A percentile compares a stretch with the other conserved stretches of the same genome.
Evolutionary conservation across 2,113 vertebrate species (phyloP).

Genomic region (Opisthocomus hoazin): DNA sequence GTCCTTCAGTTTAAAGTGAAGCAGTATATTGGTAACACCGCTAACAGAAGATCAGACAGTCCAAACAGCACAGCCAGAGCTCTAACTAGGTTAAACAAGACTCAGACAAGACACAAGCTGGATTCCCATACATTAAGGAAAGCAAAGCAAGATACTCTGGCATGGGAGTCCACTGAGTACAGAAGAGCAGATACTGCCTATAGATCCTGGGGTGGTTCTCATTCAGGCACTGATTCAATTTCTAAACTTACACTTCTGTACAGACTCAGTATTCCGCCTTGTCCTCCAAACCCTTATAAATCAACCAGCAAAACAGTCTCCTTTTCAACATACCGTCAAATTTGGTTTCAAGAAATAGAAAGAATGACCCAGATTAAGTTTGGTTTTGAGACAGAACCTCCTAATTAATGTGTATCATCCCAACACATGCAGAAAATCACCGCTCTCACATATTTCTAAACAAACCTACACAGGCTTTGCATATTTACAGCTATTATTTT

Average conservation of each 20-base stretch:
- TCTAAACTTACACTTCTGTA: background rate
- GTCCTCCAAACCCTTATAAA: background rate
- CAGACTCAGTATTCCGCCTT: background rate
- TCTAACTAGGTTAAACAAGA: background rate
- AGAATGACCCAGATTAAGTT: background rate
- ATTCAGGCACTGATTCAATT: background rate
- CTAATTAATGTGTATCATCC: background rate
- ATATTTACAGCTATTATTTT: background rate
- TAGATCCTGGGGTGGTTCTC: background rate
- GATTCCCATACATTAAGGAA: background rate
- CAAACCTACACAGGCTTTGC: background rate
- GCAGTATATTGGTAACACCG: background rate
- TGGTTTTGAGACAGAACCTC: background rate
- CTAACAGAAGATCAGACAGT: background rate
- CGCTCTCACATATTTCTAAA: background rate
- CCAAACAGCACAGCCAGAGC: background rate
- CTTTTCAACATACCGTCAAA: background rate
- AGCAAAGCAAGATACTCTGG: background rate
- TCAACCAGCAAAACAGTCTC: background rate
- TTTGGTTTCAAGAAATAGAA: background rate
- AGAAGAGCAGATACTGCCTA: background rate
- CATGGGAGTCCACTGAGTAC: fast-evolving
- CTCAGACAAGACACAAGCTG: background rate
- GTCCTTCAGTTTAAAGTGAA: background rate
- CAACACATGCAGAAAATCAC: background rate